Evolutionary conservation across 2,113 vertebrate species (phyloP).

Genomic region (Charadrius vociferus): DNA sequence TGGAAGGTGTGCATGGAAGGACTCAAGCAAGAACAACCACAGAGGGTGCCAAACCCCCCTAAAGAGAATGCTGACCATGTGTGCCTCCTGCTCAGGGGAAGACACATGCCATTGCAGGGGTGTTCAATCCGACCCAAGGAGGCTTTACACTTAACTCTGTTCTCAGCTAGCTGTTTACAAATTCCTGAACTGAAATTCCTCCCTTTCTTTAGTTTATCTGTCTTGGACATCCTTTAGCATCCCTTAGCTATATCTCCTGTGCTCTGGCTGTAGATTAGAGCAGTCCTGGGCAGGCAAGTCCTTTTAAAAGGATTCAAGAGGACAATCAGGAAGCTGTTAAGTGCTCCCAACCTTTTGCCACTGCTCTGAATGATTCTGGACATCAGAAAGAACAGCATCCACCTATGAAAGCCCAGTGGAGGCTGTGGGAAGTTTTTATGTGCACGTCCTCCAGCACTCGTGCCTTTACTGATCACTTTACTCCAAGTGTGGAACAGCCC

Average conservation of each 20-base stretch:
- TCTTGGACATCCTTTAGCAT: background rate
- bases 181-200: background rate
- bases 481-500: background rate
- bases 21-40: accelerated
- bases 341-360: background rate
- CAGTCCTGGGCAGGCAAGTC: background rate
- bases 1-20: accelerated
- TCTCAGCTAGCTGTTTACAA: background rate
- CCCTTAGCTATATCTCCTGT: background rate
- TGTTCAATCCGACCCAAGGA: background rate
- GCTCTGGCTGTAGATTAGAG: background rate
- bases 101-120: background rate
- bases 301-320: background rate
- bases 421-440: background rate
- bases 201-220: background rate
- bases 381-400: background rate
- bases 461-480: background rate
- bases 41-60: background rate
- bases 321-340: background rate
- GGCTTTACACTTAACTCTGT: background rate
- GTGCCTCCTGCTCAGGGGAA: background rate
- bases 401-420: background rate
- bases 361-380: background rate
- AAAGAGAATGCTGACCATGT: background rate
- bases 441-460: background rate